Conservation (phyloP, 2,888 invertebrate species). For the Pycnomerus fuliginosus region DNA sequence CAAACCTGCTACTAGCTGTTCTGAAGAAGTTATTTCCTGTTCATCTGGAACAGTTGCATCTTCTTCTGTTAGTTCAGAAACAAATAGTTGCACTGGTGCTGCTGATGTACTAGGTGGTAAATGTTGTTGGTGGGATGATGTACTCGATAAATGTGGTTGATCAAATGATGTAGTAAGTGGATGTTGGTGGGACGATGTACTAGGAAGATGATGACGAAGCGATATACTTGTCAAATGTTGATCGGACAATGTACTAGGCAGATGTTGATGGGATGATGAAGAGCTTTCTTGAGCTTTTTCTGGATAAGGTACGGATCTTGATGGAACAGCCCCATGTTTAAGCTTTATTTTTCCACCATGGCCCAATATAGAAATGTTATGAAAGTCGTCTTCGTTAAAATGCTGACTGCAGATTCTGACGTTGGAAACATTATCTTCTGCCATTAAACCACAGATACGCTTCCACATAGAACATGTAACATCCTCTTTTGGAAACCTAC, state of each 20-base stretch:
- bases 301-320: constrained; percentile 5
- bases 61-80: too few relatives aligned
- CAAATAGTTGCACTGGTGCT: too few relatives aligned
- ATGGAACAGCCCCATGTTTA: constrained; percentile 4
- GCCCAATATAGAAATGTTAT: constrained; percentile 3
- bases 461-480: neutral
- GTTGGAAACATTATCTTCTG: constrained; percentile 5
- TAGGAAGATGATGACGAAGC: neutral
- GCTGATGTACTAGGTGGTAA: too few relatives aligned
- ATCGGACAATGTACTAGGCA: neutral
- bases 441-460: neutral
- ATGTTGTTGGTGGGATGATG: too few relatives aligned
- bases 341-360: constrained; percentile 9
- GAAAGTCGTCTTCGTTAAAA: constrained; percentile 4
- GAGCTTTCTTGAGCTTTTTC: neutral
- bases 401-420: constrained; percentile 7
- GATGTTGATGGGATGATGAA: neutral
- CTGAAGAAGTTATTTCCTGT: too few relatives aligned
- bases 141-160: neutral
- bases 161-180: neutral
- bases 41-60: too few relatives aligned
- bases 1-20: too few relatives aligned
- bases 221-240: neutral
- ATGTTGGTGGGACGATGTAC: neutral
- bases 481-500: neutral